Conservation (phyloP, 1,140 invertebrate species). For the Leguminivora glycinivorella region DNA sequence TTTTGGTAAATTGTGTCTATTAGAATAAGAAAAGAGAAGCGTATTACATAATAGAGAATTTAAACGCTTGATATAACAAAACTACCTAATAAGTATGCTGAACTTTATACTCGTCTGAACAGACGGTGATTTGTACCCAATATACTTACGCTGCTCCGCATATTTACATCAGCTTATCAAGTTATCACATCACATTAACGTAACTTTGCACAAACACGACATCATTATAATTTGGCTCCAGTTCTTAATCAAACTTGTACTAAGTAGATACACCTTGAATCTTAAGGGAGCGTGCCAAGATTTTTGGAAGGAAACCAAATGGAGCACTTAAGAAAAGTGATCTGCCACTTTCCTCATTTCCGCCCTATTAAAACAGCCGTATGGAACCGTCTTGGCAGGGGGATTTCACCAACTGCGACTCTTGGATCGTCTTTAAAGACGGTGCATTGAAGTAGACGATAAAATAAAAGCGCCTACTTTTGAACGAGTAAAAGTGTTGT, state of each 20-base stretch:
- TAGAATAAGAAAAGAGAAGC: background rate
- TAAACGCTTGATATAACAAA: background rate
- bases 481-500: background rate
- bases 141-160: background rate
- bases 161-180: too few relatives aligned
- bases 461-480: conserved; percentile 9
- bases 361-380: background rate
- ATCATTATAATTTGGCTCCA: background rate
- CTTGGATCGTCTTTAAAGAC: conserved; percentile 2
- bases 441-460: background rate
- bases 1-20: background rate
- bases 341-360: background rate
- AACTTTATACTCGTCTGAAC: background rate
- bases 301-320: conserved; percentile 26
- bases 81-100: background rate
- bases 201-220: background rate
- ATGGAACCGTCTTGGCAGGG: conserved; percentile 7
- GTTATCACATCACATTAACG: too few relatives aligned
- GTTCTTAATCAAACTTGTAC: background rate
- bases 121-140: background rate
- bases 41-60: background rate
- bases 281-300: background rate
- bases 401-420: background rate
- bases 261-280: conserved; percentile 13
- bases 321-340: conserved; percentile 1